These are phyloP conservation scores for Taphrorychus bicolor DNA, from an alignment of 2,888 invertebrate genomes.

Conservation along the genomic window DNA sequence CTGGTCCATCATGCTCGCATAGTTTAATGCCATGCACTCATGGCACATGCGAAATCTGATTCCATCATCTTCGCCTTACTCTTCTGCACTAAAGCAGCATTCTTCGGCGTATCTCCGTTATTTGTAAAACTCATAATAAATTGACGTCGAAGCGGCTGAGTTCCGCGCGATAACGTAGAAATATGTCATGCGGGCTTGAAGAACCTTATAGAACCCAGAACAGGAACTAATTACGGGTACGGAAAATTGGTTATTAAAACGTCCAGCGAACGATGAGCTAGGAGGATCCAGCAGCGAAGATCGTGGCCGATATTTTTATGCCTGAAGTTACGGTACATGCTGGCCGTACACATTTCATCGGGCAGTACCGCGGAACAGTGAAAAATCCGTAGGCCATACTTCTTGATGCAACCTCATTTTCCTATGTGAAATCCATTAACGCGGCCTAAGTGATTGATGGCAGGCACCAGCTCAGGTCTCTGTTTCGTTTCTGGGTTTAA, in stretches of 20 bases:
- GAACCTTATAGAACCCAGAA: conserved; percentile 6
- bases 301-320: conserved; percentile 34
- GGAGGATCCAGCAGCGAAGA: conserved; percentile 37
- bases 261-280: conserved; percentile 31
- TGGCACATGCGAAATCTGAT: no score
- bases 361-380: conserved; percentile 1
- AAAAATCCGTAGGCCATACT: no score
- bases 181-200: conserved; percentile 21
- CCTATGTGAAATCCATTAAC: conserved; percentile 8
- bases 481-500: no score
- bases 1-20: no score
- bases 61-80: no score
- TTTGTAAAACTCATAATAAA: not conserved
- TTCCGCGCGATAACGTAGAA: not conserved
- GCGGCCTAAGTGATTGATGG: not conserved
- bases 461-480: no score
- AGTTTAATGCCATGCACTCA: no score
- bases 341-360: conserved; percentile 9
- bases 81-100: no score
- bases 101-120: no score
- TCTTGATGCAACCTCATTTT: conserved; percentile 3
- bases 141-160: not conserved
- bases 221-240: conserved; percentile 39
- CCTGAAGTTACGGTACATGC: conserved; percentile 28
- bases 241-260: conserved; percentile 42